Evolutionary conservation across 2,113 vertebrate species (phyloP), one percentile per base, ranked within the genome.

Genomic region (Callipepla squamata): DNA sequence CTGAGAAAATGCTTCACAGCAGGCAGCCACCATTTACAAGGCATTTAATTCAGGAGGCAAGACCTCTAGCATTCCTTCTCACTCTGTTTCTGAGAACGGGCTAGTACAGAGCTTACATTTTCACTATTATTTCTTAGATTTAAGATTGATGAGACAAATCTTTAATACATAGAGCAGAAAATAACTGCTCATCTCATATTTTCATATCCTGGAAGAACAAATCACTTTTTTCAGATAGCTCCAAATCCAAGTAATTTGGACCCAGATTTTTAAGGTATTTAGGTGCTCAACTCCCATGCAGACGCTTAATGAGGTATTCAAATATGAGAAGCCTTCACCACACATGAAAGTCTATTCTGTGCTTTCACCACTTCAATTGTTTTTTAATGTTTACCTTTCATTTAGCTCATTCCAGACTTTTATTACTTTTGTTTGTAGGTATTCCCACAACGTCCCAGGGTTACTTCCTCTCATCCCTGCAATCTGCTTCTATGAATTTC

Each of bases 291-390:
- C 26, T 91, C 40, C 67, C n/a, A 65, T 6, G 36, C 48, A 89
- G 45, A 47, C 75, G 50, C 78, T 55, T 82, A 94, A 91, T 22
- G 81, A 89, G 40, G 26, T 85, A 89, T 89, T 91, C 53, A 91
- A 73, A 69, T 17, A 69, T 19, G 76, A 82, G 21, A 69, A 38
- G 48, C 32, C 75, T 69, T 45, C 59, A 50, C 6, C 75, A n/a
- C 58, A n/a, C 45, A 50, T 75, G 36, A 79, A 67, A 75, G 30
- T 28, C 32, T 36, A 62, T 78, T 70, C 69, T 51, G 32, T 25
- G 20, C 66, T 83, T 69, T 76, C 38, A 45, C 28, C 58, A 14
- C 21, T 53, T 68, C 23, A 79, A 55, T 55, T 53, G 32, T 25
- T 78, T 68, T 73, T 74, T 18, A 47, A 47, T 22, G 9, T 82